Base-by-base conservation (phyloP, 2,888 invertebrate genomes). In the Athalia rosae region DNA sequence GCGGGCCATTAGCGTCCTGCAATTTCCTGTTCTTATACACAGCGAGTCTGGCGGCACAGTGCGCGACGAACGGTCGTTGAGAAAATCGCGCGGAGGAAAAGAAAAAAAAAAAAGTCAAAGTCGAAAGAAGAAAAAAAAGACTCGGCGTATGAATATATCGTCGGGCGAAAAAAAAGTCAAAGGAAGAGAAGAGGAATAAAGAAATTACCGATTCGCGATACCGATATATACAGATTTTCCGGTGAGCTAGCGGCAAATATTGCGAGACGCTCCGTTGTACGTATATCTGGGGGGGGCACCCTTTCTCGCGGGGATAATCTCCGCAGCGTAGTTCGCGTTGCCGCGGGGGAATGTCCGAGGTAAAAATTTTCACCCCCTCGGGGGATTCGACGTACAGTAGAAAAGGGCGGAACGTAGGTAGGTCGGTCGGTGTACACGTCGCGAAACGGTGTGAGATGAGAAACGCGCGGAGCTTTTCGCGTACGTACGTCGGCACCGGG, bases 241-340 rank as follows among this genome's bases (percentile, higher is more conserved):
- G 59, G n/a, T 15, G 59, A 59, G 71, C 67, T 66, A 59, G 47
- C 15, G 15, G 43, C 84, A 84, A 84, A 86, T 84, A 83, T 66
- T 81, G 81, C 85, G 85, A 84, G 84, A 82, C 79, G 79, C 48
- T 63, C 8, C 9, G 45, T 28, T 61, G 3, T 15, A 80, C 82
- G 82, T 81, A 81, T 82, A 81, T 82, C 84, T 83, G 84, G 82
- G 83, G 82, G 82, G 81, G 79, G 78, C 82, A 84, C 63, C 64
- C 63, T 53, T 5, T 7, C 62, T 41, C 53, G 45, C 28, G 9
- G 71, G 61, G 67, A 77, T 67, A 69, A 67, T 77, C 77, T n/a
- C n/a, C n/a, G n/a, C 77, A 41, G 61, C 58, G 56, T 77, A 77
- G 58, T 76, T 13, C 15, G 58, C 47, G 66, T 63, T 71, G 13